phyloP scores from a whole-genome alignment of 2,797 vertebrate genomes.

The Sebastes wilsoni region DNA sequence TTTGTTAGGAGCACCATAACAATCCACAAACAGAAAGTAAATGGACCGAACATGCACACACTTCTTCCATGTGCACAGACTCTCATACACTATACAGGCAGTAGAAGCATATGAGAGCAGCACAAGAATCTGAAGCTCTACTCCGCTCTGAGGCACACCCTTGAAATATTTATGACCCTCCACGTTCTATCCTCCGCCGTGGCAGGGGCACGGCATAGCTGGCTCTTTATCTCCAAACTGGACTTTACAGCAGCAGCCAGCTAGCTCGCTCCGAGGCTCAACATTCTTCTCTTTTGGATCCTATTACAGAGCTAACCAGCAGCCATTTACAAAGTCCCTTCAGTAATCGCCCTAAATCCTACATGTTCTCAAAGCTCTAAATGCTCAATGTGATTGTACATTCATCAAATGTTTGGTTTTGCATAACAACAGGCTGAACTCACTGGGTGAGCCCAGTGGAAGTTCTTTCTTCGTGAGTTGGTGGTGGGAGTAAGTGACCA shows the following conservation, averaged over 20 bases:
- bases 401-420: conserved; percentile 51
- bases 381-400: conserved; percentile 29
- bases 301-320: conserved; percentile 53
- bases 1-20: conserved; percentile 22
- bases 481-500: conserved; percentile 45
- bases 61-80: conserved; percentile 8
- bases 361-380: conserved; percentile 43
- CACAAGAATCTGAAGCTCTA: conserved; percentile 53
- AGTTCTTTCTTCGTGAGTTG: conserved; percentile 31
- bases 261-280: conserved; percentile 40
- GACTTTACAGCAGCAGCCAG: conserved; percentile 48
- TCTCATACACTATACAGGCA: not conserved
- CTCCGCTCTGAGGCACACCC: conserved; percentile 68
- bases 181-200: conserved; percentile 49
- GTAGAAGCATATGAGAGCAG: conserved; percentile 27
- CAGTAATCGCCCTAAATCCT: conserved; percentile 52
- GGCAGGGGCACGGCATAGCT: conserved; percentile 46
- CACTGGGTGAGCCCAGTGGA: conserved; percentile 25
- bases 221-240: conserved; percentile 49
- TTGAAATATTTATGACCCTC: conserved; percentile 76
- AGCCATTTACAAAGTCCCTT: conserved; percentile 45
- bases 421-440: conserved; percentile 43
- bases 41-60: conserved; percentile 18
- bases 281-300: conserved; percentile 65
- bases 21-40: conserved; percentile 16